Evolutionary conservation across 2,113 vertebrate genomes (phyloP).

Genomic region (Hippopotamus amphibius): DNA sequence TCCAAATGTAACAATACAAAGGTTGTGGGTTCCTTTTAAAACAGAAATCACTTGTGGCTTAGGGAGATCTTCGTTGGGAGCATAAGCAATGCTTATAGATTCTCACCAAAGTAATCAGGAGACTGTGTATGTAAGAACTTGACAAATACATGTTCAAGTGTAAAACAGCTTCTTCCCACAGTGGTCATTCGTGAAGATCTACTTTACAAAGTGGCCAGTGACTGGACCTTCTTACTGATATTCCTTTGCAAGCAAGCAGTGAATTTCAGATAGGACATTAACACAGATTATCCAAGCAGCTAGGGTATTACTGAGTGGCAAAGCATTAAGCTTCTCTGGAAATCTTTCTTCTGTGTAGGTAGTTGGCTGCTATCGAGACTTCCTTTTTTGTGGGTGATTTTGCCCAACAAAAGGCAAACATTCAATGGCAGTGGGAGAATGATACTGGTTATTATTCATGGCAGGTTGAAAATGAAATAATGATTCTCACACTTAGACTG

Average conservation of each 20-base stretch:
- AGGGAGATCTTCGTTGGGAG: neutral
- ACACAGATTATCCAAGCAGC: neutral
- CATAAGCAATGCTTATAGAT: neutral
- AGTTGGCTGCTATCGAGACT: neutral
- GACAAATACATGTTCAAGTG: neutral
- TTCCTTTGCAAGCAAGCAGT: neutral
- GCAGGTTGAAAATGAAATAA: slow-evolving; percentile 52
- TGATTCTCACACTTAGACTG: slow-evolving; percentile 9
- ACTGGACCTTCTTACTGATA: neutral
- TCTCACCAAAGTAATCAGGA: neutral
- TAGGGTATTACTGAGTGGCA: neutral
- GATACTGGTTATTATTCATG: neutral
- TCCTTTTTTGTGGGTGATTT: neutral
- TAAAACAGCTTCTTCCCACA: neutral
- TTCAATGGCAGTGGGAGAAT: neutral
- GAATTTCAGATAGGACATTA: neutral
- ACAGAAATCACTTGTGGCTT: neutral
- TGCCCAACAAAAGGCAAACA: neutral
- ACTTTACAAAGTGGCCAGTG: neutral
- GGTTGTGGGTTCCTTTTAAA: neutral
- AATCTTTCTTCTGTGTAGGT: neutral
- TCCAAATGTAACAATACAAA: neutral
- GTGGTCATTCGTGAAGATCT: neutral
- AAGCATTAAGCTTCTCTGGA: neutral
- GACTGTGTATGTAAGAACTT: neutral